phyloP scores from a whole-genome alignment of 2,797 vertebrate genomes.

The Bradypus variegatus region DNA sequence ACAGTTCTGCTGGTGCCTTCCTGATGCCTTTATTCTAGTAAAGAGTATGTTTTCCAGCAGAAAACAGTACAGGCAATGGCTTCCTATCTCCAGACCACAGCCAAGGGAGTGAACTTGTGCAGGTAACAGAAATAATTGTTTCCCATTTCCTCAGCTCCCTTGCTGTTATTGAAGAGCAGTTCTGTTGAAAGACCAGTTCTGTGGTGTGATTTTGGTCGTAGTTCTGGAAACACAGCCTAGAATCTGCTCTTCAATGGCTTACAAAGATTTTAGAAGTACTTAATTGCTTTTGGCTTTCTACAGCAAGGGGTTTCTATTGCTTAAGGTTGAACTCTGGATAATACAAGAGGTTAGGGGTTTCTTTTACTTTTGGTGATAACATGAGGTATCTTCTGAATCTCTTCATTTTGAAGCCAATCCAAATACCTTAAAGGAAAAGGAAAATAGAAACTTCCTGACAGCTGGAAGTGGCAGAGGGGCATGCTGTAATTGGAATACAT shows the following conservation, averaged over 20 bases:
- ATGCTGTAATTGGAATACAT: neutral
- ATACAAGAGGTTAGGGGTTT: neutral
- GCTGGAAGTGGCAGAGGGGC: neutral
- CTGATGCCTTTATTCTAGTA: neutral
- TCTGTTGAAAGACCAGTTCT: neutral
- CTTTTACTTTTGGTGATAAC: neutral
- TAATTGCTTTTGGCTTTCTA: neutral
- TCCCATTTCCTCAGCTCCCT: neutral
- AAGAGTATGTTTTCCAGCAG: neutral
- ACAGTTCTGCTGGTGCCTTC: neutral
- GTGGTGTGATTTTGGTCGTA: neutral
- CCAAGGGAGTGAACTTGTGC: neutral
- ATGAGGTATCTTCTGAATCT: neutral
- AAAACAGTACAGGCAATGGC: neutral
- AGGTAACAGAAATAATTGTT: neutral
- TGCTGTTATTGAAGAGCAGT: neutral
- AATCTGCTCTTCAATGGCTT: neutral
- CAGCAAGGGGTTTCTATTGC: neutral
- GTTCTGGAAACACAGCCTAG: neutral
- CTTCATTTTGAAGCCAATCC: neutral
- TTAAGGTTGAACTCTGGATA: neutral
- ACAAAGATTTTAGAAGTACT: neutral
- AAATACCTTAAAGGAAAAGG: neutral
- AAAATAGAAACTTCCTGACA: neutral
- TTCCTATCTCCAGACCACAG: neutral